These are phyloP conservation scores for Conger conger DNA, from an alignment of 2,113 vertebrate genomes.

Conservation along the genomic window DNA sequence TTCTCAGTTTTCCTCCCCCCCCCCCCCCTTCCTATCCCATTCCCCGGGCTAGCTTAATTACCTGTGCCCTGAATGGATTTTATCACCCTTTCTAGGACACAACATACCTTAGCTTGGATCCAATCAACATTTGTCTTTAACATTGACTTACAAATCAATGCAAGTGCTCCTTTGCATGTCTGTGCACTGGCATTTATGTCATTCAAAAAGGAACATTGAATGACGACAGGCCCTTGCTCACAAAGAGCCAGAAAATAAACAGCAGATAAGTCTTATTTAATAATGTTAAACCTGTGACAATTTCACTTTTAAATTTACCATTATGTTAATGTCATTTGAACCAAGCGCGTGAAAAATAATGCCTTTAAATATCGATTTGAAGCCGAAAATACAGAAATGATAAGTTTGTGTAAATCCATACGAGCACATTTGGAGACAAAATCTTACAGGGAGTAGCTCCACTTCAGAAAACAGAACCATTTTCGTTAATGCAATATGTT, in stretches of 20 bases:
- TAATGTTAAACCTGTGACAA: too few relatives aligned
- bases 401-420: not conserved
- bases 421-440: not conserved
- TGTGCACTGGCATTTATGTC: not conserved
- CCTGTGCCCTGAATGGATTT: not conserved
- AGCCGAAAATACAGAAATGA: not conserved
- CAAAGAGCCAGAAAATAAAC: too few relatives aligned
- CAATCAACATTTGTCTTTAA: not conserved
- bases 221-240: not conserved
- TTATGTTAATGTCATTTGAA: too few relatives aligned
- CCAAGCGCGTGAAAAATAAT: too few relatives aligned
- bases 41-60: not conserved
- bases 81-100: not conserved
- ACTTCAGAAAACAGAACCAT: not conserved
- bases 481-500: not conserved
- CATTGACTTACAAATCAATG: not conserved
- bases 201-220: not conserved
- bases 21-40: not conserved
- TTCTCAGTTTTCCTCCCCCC: too few relatives aligned
- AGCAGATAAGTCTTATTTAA: too few relatives aligned
- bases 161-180: not conserved
- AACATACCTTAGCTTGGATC: not conserved
- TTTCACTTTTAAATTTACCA: too few relatives aligned
- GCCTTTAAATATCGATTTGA: too few relatives aligned
- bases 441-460: too few relatives aligned